Conservation (phyloP, 2,797 vertebrate genomes). For the Chiroxiphia lanceolata region DNA sequence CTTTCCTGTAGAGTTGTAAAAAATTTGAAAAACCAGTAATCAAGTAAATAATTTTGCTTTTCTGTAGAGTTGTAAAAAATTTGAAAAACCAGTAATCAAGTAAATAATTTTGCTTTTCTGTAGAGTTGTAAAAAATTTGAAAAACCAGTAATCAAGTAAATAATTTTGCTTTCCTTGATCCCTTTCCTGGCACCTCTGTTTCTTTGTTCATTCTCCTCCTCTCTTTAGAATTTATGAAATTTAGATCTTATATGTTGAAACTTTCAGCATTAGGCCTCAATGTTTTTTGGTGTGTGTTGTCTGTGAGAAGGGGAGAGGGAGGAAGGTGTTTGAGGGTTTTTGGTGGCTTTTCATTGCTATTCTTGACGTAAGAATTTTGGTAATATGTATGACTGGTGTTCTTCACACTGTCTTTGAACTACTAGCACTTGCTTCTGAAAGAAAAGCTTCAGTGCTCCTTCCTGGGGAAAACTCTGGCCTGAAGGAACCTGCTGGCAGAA, state of each 20-base stretch:
- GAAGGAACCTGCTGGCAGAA: not conserved
- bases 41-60: not conserved
- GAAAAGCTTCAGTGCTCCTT: not conserved
- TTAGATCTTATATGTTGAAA: not conserved
- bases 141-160: not conserved
- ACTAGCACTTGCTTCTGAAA: not conserved
- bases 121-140: not conserved
- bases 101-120: not conserved
- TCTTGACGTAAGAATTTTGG: not conserved
- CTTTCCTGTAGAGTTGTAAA: not conserved
- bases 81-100: not conserved
- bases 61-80: not conserved
- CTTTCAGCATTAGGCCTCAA: not conserved
- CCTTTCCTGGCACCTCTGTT: not conserved
- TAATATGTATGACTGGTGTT: not conserved
- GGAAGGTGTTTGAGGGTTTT: not conserved
- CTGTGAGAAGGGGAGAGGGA: not conserved
- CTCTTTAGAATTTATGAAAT: not conserved
- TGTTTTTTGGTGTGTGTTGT: not conserved
- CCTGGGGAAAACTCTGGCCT: not conserved
- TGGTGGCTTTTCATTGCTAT: not conserved
- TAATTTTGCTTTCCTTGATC: not conserved
- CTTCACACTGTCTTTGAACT: not conserved
- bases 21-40: not conserved
- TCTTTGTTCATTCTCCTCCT: not conserved